phyloP scores from a whole-genome alignment of 2,113 vertebrate genomes.

The Nothocercus julius region DNA sequence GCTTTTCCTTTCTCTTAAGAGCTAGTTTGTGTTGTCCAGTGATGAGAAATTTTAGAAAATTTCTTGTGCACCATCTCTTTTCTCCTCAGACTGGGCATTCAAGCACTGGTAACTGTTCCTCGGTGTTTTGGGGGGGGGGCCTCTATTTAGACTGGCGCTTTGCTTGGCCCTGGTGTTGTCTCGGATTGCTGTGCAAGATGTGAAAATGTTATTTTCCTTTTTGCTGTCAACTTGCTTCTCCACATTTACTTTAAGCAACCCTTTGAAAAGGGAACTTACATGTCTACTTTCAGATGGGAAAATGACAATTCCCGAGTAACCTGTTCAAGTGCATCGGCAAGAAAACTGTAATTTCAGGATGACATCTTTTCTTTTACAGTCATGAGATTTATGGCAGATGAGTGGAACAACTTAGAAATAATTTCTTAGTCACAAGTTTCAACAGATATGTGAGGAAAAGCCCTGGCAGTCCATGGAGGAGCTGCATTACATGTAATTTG shows the following conservation, averaged over 20 bases:
- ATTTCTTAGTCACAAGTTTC: constrained; percentile 31
- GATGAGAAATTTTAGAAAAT: background rate
- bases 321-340: constrained; percentile 1
- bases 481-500: background rate
- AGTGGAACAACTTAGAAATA: constrained; percentile 39
- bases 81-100: background rate
- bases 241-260: constrained; percentile 55
- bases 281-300: constrained; percentile 61
- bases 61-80: background rate
- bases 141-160: background rate
- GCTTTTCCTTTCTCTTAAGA: background rate
- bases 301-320: constrained; percentile 46
- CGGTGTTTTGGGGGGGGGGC: background rate
- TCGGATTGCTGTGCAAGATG: background rate
- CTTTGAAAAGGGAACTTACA: constrained; percentile 41
- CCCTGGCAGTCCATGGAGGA: background rate
- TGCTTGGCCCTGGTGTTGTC: background rate
- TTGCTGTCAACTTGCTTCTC: constrained; percentile 56
- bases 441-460: background rate
- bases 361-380: constrained; percentile 29
- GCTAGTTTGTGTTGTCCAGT: background rate
- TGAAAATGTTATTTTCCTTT: constrained; percentile 57
- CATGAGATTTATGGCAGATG: constrained; percentile 39
- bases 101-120: background rate
- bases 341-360: constrained; percentile 68